A percentile compares a stretch with the other conserved stretches of the same genome.
phyloP scores from a whole-genome alignment of 2,113 vertebrate species.

The Riparia riparia region DNA sequence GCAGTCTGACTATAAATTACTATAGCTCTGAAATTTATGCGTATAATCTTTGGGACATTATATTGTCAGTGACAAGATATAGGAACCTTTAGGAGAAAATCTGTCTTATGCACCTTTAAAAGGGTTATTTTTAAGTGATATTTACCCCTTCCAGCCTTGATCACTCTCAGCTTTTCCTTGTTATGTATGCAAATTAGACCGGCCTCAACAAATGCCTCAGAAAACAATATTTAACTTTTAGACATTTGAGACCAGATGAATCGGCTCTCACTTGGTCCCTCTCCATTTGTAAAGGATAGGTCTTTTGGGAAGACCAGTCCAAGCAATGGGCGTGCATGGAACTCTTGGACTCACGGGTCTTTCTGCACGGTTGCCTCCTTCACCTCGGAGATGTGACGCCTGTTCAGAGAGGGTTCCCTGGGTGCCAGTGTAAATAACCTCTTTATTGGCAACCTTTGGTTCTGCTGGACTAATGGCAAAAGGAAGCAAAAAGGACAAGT shows the following conservation, averaged over 20 bases:
- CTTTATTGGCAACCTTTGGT: not conserved
- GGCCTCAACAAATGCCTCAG: not conserved
- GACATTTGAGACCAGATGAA: not conserved
- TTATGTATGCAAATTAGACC: fast-evolving
- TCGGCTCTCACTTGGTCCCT: not conserved
- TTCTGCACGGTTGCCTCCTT: not conserved
- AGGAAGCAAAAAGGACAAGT: not conserved
- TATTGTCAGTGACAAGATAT: not conserved
- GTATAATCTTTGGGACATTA: not conserved
- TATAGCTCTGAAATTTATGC: not conserved
- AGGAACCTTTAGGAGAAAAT: not conserved
- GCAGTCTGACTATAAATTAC: not conserved
- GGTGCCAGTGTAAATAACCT: not conserved
- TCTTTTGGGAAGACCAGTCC: not conserved
- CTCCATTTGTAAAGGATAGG: not conserved
- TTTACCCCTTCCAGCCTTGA: not conserved
- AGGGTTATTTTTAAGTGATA: not conserved
- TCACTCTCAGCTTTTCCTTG: not conserved
- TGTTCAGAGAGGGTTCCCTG: not conserved
- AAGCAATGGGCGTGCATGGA: not conserved
- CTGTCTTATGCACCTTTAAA: not conserved
- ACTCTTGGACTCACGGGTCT: not conserved
- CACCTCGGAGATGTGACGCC: fast-evolving
- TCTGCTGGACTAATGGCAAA: not conserved
- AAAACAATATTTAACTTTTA: not conserved